Evolutionary conservation across 2,888 invertebrate species (phyloP).

Genomic region (Sinhomidia bicolor): DNA sequence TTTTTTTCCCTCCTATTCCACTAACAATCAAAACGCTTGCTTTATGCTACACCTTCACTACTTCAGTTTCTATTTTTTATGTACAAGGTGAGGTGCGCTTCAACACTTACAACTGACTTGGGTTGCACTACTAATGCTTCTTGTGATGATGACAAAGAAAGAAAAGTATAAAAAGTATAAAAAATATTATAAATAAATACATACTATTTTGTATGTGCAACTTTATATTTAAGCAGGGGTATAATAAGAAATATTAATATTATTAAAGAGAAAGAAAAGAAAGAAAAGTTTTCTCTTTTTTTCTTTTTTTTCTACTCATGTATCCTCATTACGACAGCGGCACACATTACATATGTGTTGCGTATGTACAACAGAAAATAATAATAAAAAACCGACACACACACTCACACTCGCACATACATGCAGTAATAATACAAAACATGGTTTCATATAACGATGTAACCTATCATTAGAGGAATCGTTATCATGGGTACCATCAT

Average conservation of each 20-base stretch:
- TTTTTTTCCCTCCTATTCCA: no score
- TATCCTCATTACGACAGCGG: slow-evolving; percentile 29
- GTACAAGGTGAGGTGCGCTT: slow-evolving; percentile 44
- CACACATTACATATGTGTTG: slow-evolving; percentile 25
- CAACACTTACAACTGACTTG: slow-evolving; percentile 57
- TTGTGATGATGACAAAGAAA: not conserved
- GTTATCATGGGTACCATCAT: slow-evolving; percentile 55
- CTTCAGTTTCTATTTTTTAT: no score
- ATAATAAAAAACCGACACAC: not conserved
- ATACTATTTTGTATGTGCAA: no score
- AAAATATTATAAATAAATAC: no score
- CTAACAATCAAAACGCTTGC: no score
- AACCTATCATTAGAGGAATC: slow-evolving; percentile 65
- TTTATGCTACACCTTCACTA: no score
- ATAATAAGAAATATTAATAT: not conserved
- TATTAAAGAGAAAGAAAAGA: not conserved
- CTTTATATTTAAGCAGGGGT: no score
- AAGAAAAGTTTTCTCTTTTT: not conserved
- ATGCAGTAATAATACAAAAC: slow-evolving; percentile 54
- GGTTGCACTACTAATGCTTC: slow-evolving; percentile 19
- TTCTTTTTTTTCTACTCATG: not conserved
- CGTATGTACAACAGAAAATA: not conserved
- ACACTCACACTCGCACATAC: no score
- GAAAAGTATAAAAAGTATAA: no score
- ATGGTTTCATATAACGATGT: slow-evolving; percentile 42